These are phyloP conservation scores for Drosophila limbata DNA, from an alignment of 2,888 invertebrate species.

Conservation along the genomic window DNA sequence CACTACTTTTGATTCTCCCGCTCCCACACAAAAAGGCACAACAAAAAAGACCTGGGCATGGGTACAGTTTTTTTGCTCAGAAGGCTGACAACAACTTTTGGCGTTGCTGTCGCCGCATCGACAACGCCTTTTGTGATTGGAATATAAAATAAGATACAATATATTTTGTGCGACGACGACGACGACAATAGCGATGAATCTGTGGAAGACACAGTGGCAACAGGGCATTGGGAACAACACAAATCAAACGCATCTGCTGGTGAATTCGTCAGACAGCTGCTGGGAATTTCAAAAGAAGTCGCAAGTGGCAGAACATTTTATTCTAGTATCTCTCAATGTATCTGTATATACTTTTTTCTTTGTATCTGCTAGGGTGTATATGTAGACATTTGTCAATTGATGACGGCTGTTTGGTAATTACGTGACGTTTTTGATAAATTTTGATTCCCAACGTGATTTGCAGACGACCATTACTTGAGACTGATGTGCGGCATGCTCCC, in stretches of 20 bases:
- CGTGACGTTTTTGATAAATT: conserved; percentile 81
- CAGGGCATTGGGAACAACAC: conserved; percentile 54
- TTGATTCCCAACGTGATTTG: conserved; percentile 69
- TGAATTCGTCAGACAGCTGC: conserved; percentile 70
- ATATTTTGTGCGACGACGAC: conserved; percentile 29
- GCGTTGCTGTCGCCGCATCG: conserved; percentile 80
- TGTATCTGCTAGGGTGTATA: conserved; percentile 25
- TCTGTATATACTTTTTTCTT: conserved; percentile 9
- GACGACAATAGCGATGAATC: conserved; percentile 56
- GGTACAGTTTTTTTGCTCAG: conserved; percentile 32
- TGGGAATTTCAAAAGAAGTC: conserved; percentile 67
- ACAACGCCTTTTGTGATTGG: conserved; percentile 78
- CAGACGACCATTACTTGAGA: conserved; percentile 66
- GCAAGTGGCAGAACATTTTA: conserved; percentile 28
- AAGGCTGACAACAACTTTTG: conserved; percentile 66
- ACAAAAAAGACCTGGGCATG: conserved; percentile 1
- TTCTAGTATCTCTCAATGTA: conserved; percentile 24
- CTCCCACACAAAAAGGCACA: conserved; percentile 23
- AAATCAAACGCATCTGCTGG: conserved; percentile 80
- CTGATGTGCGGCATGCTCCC: conserved; percentile 74
- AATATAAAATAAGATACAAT: conserved; percentile 77
- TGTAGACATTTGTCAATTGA: conserved; percentile 52
- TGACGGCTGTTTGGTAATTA: conserved; percentile 71
- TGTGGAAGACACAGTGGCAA: conserved; percentile 58
- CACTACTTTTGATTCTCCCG: conserved; percentile 58